Evolutionary conservation across 92 coral and sea anemone genomes (phyloP).

Genomic region (Meandrina meandrites): DNA sequence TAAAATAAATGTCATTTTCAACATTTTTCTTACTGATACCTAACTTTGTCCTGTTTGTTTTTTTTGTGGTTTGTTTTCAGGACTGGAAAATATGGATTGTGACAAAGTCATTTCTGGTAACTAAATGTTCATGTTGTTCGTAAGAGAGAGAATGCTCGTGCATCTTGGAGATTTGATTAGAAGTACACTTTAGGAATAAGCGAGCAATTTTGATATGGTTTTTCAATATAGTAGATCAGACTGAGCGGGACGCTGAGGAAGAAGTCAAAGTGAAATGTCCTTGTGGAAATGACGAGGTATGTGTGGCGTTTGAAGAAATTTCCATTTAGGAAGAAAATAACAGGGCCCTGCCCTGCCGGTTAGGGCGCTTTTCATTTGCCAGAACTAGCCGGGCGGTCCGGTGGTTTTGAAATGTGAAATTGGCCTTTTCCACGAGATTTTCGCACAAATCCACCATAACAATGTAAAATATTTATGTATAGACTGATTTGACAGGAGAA

Average conservation of each 20-base stretch:
- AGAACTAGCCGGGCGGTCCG: no score
- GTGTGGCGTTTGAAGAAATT: neutral
- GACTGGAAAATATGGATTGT: slow-evolving; percentile 36
- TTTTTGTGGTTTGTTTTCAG: slow-evolving; percentile 5
- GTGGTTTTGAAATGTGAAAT: no score
- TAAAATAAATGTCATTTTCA: neutral
- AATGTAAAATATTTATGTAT: no score
- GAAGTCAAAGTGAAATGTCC: slow-evolving; percentile 73
- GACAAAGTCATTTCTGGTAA: slow-evolving; percentile 19
- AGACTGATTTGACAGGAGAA: no score
- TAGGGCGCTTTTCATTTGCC: no score
- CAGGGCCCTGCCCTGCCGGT: no score
- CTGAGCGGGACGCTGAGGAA: slow-evolving; percentile 52
- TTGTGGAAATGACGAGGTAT: slow-evolving; percentile 90
- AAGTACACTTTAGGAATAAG: no score
- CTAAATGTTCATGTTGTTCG: neutral
- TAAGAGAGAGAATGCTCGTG: neutral
- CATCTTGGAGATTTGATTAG: neutral
- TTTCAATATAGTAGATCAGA: slow-evolving; percentile 3
- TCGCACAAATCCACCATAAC: no score
- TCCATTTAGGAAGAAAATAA: no score
- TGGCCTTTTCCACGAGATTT: no score
- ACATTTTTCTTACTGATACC: neutral
- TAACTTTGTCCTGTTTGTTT: neutral
- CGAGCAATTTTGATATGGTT: neutral